These are phyloP conservation scores for Sebastes nivosus DNA, from an alignment of 2,797 vertebrate species.

Conservation along the genomic window DNA sequence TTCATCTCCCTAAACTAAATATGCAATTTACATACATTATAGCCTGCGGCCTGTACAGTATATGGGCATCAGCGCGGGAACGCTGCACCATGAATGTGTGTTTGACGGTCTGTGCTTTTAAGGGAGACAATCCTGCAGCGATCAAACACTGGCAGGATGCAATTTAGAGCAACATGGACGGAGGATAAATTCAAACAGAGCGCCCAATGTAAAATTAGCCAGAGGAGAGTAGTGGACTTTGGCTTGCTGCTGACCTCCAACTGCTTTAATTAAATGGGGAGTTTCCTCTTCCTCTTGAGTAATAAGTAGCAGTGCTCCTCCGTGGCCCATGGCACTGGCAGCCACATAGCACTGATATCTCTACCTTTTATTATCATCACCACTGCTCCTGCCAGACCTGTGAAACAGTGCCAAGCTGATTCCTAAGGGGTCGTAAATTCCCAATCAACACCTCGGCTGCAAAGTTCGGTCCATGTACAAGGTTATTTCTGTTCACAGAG, in stretches of 20 bases:
- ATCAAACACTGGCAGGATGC: conserved; percentile 67
- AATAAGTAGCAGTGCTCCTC: conserved; percentile 68
- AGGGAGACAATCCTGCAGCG: conserved; percentile 58
- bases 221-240: conserved; percentile 65
- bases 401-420: conserved; percentile 43
- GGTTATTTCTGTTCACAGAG: conserved; percentile 32
- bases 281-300: conserved; percentile 73
- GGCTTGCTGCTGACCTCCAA: conserved; percentile 71
- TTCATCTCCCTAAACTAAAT: conserved; percentile 77
- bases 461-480: conserved; percentile 20
- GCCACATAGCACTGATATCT: conserved; percentile 57
- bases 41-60: conserved; percentile 51
- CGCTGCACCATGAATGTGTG: conserved; percentile 28
- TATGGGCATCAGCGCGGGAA: conserved; percentile 27
- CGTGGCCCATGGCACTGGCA: conserved; percentile 41
- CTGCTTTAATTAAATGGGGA: conserved; percentile 78
- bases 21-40: conserved; percentile 82
- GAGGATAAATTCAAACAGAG: conserved; percentile 63
- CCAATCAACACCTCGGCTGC: conserved; percentile 39
- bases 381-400: conserved; percentile 22
- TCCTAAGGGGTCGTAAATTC: conserved; percentile 11
- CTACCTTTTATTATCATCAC: conserved; percentile 59
- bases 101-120: conserved; percentile 64
- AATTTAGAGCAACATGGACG: conserved; percentile 69
- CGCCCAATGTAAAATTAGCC: conserved; percentile 68